Evolutionary conservation across 2,797 vertebrate species (phyloP), one percentile per base, ranked within the genome.

Genomic region (Serranus cabrilla): DNA sequence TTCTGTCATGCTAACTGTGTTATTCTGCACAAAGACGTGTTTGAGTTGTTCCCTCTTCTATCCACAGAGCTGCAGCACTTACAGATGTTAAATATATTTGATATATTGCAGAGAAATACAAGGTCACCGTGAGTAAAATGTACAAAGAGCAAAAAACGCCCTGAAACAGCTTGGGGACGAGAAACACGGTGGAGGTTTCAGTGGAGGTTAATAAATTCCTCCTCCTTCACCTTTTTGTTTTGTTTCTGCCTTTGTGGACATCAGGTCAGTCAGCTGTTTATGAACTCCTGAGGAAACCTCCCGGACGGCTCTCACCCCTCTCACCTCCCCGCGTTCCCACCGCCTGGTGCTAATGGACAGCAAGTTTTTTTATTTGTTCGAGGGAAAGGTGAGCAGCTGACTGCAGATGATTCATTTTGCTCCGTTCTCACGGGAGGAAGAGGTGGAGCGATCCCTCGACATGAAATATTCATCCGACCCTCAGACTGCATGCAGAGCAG

Each of bases 391-490:
- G 59, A 77, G 69, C 58, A 20, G 54, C 49, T 31, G 69, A 74
- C 76, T 68, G 25, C 65, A 54, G 45, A 80, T 63, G 71, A 72
- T 47, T 76, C n/a, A 67, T 40, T 78, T 69, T 65, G 66, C 66
- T 78, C 67, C 52, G 50, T 58, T 63, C 70, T 54, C 13, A 0
- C 20, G 70, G 34, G 60, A 65, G 3, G 43, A 79, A 51, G 47
- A 74, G 50, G 64, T 25, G 27, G 46, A 82, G 62, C 61, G 71
- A 83, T 82, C 83, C 64, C 75, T 64, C 4, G 0, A 23, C 74
- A 87, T 89, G 64, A 89, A 91, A 88, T 87, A 91, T 87, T 88
- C 72, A 89, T 80, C 27, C 13, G 4, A 14, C 54, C 31, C 17
- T 67, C 61, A 23, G 39, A 37, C 62, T 42, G 67, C 54, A 68